Evolutionary conservation across 2,797 vertebrate genomes (phyloP).

Genomic region (Neosalanx taihuensis): DNA sequence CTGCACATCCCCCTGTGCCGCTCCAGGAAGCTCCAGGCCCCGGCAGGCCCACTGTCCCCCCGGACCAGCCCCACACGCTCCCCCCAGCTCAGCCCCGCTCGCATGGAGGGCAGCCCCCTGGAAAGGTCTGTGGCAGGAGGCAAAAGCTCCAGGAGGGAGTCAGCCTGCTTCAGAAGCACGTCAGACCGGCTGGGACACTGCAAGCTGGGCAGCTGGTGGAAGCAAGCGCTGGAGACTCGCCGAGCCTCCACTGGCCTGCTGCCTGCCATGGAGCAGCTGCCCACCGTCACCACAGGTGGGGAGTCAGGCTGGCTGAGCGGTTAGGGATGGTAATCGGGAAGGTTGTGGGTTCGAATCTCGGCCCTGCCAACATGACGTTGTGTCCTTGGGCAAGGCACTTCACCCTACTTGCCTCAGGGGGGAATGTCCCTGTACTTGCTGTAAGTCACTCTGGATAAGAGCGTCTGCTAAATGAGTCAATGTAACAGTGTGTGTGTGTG

Average conservation of each 20-base stretch:
- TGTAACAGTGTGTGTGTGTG: too few species aligned
- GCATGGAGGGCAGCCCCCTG: not conserved
- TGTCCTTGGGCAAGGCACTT: too few species aligned
- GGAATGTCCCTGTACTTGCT: too few species aligned
- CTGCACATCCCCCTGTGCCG: slow-evolving; percentile 5
- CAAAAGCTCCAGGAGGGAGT: slow-evolving; percentile 19
- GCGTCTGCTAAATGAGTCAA: too few species aligned
- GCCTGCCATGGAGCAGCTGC: slow-evolving; percentile 26
- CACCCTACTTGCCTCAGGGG: too few species aligned
- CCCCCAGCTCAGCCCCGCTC: slow-evolving; percentile 23
- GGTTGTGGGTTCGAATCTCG: too few species aligned
- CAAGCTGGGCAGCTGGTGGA: slow-evolving; percentile 45
- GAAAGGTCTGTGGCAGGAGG: slow-evolving; percentile 16
- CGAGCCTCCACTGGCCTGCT: slow-evolving; percentile 31
- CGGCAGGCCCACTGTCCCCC: slow-evolving; percentile 9
- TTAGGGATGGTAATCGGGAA: too few species aligned
- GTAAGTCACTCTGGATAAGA: too few species aligned
- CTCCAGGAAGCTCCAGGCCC: slow-evolving; percentile 21
- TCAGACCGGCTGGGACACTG: slow-evolving; percentile 27
- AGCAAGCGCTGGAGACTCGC: slow-evolving; percentile 34
- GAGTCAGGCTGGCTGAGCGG: too few species aligned
- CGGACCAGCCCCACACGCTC: not conserved
- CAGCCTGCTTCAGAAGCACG: slow-evolving; percentile 15
- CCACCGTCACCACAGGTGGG: slow-evolving; percentile 15
- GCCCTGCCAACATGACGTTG: too few species aligned